phyloP scores from a whole-genome alignment of 2,797 vertebrate species.

The Phalanger gymnotis region DNA sequence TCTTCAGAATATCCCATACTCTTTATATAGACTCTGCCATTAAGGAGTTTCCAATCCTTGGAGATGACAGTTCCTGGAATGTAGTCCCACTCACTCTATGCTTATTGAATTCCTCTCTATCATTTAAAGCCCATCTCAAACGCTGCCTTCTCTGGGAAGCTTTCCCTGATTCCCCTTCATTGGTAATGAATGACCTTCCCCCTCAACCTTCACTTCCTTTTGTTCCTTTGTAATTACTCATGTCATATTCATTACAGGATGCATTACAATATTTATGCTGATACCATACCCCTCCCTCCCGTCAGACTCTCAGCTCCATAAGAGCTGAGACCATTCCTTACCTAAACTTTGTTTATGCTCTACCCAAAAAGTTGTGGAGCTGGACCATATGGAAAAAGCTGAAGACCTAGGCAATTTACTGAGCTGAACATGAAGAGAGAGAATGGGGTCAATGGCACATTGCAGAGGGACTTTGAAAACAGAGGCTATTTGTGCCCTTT shows the following conservation, averaged over 20 bases:
- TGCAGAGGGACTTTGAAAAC: neutral
- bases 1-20: neutral
- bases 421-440: neutral
- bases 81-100: neutral
- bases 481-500: neutral
- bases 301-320: neutral
- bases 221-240: too few relatives aligned
- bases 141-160: neutral
- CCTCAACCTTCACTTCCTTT: neutral
- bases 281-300: neutral
- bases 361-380: neutral
- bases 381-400: neutral
- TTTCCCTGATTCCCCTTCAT: neutral
- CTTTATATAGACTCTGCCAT: neutral
- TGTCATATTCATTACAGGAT: neutral
- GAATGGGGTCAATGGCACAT: neutral
- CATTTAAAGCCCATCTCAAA: neutral
- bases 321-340: neutral
- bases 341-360: neutral
- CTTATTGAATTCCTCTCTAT: neutral
- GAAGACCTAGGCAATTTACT: neutral
- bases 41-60: slow-evolving; percentile 23
- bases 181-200: neutral
- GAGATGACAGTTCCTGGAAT: neutral
- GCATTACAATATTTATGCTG: neutral